phyloP scores from a whole-genome alignment of 2,113 vertebrate species.

The Myotis lucifugus region DNA sequence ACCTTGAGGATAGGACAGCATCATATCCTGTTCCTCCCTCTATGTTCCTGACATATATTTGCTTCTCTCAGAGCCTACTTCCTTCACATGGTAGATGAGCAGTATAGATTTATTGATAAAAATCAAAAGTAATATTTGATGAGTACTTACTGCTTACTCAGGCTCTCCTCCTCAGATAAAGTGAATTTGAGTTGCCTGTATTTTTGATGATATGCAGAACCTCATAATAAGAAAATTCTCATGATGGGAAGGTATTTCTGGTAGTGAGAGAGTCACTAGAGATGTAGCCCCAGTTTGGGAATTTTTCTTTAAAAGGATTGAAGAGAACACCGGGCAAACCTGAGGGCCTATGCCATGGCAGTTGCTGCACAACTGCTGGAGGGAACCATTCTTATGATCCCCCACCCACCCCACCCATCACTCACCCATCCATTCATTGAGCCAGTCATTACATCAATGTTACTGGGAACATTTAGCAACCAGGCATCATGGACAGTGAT shows the following conservation, averaged over 20 bases:
- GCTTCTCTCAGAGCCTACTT: background rate
- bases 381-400: background rate
- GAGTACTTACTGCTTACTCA: background rate
- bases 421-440: background rate
- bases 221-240: background rate
- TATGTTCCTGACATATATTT: background rate
- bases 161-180: background rate
- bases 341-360: no score
- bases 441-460: background rate
- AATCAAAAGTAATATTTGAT: background rate
- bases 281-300: background rate
- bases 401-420: accelerated
- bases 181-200: background rate
- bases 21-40: background rate
- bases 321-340: background rate
- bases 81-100: background rate
- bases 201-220: background rate
- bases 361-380: background rate
- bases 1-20: background rate
- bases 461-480: background rate
- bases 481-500: background rate
- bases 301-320: background rate
- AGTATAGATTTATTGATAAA: background rate
- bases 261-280: background rate
- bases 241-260: background rate